Base-by-base conservation (phyloP, 2,888 invertebrate genomes). In the Pseudococcus jackbeardsleyi region DNA sequence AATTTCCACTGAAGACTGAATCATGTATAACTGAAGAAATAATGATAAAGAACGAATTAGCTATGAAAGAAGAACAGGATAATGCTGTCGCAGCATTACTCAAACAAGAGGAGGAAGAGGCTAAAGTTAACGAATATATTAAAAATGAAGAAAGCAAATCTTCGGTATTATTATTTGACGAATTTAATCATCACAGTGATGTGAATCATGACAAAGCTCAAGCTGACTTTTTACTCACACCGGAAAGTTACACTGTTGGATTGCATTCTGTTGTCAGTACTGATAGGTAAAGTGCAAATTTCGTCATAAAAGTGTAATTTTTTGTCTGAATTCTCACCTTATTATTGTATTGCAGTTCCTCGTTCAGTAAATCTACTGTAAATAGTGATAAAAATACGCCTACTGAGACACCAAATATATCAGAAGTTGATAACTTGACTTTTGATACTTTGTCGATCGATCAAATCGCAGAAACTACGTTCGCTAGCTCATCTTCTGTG, bases 71-170 rank as follows among this genome's bases (percentile, higher is more conserved):
- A 79, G 86, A 86, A 48, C 87, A 87, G 19, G 87, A 87, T 33
- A 87, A 87, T 26, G 87, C 87, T 2, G 87, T 87, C 3, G 87
- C 87, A 12, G 87, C 87, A 4, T 79, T 87, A 26, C 59, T 87
- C 15, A 87, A 87, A 50, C 87, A 87, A 50, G 87, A 87, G 22
- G 87, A 87, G 39, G 79, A 79, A 77, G 87, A 87, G 12, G 87
- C 87, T 4, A 79, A 87, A 77, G 87, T 87, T 6, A 79, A 87
- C 87, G 87, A 87, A 39, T 87, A 87, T 19, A 87, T 87, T 9
- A 87, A 79, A 79, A 87, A 87, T 50, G 87, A 87, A 33, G 87
- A 87, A 50, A 79, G 79, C n/a, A 87, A 87, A 79, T 86, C 86
- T 9, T 79, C 87, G 39, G 87, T 79, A 0, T 77, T 87, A 19